These are phyloP conservation scores for Forbesichthys papilliferus DNA, from an alignment of 2,113 vertebrate genomes.

Conservation along the genomic window DNA sequence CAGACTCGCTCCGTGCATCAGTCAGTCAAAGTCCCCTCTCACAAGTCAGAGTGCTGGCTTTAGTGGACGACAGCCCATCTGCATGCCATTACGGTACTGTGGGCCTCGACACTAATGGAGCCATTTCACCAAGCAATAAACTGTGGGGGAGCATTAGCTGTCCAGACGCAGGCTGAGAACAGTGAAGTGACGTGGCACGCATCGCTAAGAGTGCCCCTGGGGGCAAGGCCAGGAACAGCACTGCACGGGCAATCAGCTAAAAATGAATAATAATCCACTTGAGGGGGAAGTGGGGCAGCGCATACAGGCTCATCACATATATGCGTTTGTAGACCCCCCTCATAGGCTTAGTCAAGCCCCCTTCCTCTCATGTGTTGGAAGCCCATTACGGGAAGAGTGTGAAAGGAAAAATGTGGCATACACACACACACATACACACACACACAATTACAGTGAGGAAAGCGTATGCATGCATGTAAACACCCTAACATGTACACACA, in stretches of 20 bases:
- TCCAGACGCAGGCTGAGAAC: slow-evolving; percentile 52
- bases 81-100: slow-evolving; percentile 44
- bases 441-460: background rate
- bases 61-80: slow-evolving; percentile 38
- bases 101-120: slow-evolving; percentile 54
- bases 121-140: slow-evolving; percentile 57
- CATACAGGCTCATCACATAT: slow-evolving; percentile 7
- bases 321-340: background rate
- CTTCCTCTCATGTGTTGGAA: too few species aligned
- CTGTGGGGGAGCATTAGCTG: slow-evolving; percentile 56
- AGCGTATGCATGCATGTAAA: background rate
- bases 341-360: background rate
- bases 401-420: background rate
- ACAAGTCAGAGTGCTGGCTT: slow-evolving; percentile 31
- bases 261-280: too few species aligned
- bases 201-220: slow-evolving; percentile 37
- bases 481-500: background rate
- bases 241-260: background rate
- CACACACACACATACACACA: background rate
- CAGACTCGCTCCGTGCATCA: slow-evolving; percentile 7
- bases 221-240: background rate
- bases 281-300: background rate
- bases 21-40: slow-evolving; percentile 45
- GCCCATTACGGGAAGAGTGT: too few species aligned
- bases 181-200: slow-evolving; percentile 45